Conservation (phyloP, 2,888 invertebrate species). For the Trichogramma evanescens region DNA sequence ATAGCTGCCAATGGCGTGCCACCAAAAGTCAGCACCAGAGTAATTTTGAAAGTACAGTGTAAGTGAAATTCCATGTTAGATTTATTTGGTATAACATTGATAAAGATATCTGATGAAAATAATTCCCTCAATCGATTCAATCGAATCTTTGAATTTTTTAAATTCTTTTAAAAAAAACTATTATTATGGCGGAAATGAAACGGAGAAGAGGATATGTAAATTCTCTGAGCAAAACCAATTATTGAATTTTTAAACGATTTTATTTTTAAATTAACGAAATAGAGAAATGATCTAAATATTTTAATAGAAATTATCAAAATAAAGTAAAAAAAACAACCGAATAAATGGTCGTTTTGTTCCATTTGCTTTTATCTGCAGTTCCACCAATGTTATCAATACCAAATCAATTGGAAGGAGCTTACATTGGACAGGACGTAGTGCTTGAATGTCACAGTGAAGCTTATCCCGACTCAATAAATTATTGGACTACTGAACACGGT, state of each 20-base stretch:
- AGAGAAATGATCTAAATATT: no score
- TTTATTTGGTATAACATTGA: not conserved
- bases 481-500: constrained; percentile 86
- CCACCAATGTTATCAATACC: constrained; percentile 91
- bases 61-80: constrained; percentile 26
- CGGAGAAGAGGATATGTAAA: no score
- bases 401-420: constrained; percentile 85
- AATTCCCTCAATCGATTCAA: no score
- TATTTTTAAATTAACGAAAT: no score
- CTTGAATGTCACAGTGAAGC: constrained; percentile 88
- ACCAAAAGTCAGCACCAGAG: constrained; percentile 68
- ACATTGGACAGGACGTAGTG: constrained; percentile 79
- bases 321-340: not conserved
- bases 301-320: not conserved
- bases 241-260: no score
- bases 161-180: no score
- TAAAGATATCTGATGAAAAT: not conserved
- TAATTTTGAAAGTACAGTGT: constrained; percentile 43
- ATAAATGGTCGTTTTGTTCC: not conserved
- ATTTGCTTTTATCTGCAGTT: constrained; percentile 53
- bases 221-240: no score
- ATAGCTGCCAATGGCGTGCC: constrained; percentile 90
- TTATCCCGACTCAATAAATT: constrained; percentile 87
- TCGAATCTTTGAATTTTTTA: no score
- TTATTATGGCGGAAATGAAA: no score